Base-by-base conservation (phyloP, 2,888 invertebrate species). In the Glyphotaelius pellucidus region DNA sequence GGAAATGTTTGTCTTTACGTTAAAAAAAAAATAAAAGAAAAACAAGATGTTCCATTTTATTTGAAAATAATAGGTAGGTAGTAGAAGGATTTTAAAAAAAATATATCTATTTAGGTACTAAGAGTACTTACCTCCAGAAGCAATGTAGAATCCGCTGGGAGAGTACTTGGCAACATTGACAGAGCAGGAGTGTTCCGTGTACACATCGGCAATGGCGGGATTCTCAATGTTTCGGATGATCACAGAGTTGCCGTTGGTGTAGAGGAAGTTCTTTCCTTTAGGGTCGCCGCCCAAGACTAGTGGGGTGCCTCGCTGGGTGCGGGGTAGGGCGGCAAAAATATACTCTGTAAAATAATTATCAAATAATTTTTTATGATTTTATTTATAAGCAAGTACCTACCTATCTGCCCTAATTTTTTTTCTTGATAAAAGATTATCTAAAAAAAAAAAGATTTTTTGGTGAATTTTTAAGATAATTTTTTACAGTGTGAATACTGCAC, bases 121-220 rank as follows among this genome's bases (percentile, higher is more conserved):
- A 67, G n/a, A 67, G 67, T 67, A 80, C 95, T 96, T 96, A 99
- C 99, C 99, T 96, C 99, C 99, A 93, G 99, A 99, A 83, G 99
- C 99, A 94, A 99, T 99, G 95, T 99, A 99, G 96, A 98, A 99
- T 94, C 99, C 99, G 95, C 98, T 99, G 14, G 99, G 99, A 42
- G 99, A 99, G 95, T 99, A 99, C 95, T 99, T 99, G 92, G 99
- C 99, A 92, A 99, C 99, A 95, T 98, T 99, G 5, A 99, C 99
- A 94, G 98, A 97, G 94, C 98, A 98, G 88, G 99, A 98, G 96
- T 99, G 99, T 95, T 99, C 99, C 5, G 99, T 99, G 95, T 99
- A 99, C 93, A 99, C 97, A 95, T 99, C 99, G 93, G 98, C 97
- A 94, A 98, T 97, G 31, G 98, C 98, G 93, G 99, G 99, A 96